phyloP scores from a whole-genome alignment of 2,113 vertebrate genomes.

The Carettochelys insculpta region DNA sequence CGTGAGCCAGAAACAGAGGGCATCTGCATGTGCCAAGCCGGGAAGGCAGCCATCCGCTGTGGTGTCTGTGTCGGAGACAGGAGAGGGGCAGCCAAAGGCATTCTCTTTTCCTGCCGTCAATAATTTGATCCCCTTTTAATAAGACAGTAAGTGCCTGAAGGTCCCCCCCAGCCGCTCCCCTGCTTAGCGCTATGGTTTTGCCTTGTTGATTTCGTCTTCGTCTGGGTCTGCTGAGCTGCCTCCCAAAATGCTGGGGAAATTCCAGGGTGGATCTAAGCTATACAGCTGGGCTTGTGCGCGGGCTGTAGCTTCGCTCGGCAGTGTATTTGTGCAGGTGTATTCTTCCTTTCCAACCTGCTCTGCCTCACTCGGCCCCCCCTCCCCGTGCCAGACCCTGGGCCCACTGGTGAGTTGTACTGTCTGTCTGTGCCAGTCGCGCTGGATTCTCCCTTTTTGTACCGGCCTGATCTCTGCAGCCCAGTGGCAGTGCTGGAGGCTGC shows the following conservation, averaged over 20 bases:
- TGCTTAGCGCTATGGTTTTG: not conserved
- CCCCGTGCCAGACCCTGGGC: not conserved
- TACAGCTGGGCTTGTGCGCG: too few species aligned
- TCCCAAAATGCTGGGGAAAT: too few species aligned
- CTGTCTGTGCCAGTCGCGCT: not conserved
- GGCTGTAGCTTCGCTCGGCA: too few species aligned
- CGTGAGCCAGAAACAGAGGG: rapidly evolving
- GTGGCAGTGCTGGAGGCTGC: not conserved
- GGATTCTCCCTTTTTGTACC: not conserved
- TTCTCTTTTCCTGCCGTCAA: not conserved
- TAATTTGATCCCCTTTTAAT: too few species aligned
- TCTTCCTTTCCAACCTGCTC: not conserved
- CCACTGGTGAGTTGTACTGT: not conserved
- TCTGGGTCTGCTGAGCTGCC: not conserved
- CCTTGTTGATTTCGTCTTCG: not conserved
- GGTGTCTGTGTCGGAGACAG: too few species aligned
- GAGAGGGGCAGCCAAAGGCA: not conserved
- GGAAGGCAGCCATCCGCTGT: not conserved
- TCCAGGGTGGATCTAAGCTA: not conserved
- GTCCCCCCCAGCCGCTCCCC: not conserved
- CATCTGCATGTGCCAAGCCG: not conserved
- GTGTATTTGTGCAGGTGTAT: not conserved
- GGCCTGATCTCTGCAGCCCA: not conserved
- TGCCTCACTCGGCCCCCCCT: not conserved
- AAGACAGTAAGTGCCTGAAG: not conserved